Base-by-base conservation (phyloP, 2,113 vertebrate genomes). In the Lophura nycthemera region DNA sequence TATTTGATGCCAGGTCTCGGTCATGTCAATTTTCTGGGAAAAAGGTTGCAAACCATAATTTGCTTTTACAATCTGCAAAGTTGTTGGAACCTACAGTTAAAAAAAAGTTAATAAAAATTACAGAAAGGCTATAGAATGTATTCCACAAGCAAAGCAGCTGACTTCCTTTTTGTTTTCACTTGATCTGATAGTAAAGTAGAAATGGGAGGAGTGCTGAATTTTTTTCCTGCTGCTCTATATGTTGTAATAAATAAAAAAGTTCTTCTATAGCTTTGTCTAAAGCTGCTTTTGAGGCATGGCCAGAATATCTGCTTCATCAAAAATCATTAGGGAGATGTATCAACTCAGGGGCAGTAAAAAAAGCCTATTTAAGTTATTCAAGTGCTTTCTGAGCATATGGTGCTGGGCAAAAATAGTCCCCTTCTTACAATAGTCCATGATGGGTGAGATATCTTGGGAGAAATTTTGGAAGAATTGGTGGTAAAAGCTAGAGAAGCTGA, bases 371-470 rank as follows among this genome's bases (percentile, higher is more conserved):
- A 50, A 86, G 78, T 86, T 90, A 88, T 89, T 91, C 69, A 94
- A 96, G 79, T 83, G 83, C 48, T 89, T 94, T 89, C 69, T 95
- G 93, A 96, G 90, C 95, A 95, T 95, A 94, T 95, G 95, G 93
- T 91, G 86, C 48, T 6, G 11, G 82, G 82, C 93, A 96, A 96
- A 96, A 96, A 96, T 96, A 96, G 89, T 40, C 50, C 32, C 42
- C 52, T 95, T 90, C 90, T 96, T 94, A 96, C 93, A 96, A 95
- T 93, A 96, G 88, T 90, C 56, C 79, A 74, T 5, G 25, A 94
- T 45, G 86, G 83, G 75, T 90, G 92, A 91, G 90, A 94, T 91
- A 91, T 93, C 88, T 93, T 91, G 22, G 3, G 92, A 83, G 69
- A 91, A 90, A 86, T 86, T 76, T 64, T 93, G 63, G 88, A 91